Evolutionary conservation across 2,113 vertebrate species (phyloP).

Genomic region (Rhizomys pruinosus): DNA sequence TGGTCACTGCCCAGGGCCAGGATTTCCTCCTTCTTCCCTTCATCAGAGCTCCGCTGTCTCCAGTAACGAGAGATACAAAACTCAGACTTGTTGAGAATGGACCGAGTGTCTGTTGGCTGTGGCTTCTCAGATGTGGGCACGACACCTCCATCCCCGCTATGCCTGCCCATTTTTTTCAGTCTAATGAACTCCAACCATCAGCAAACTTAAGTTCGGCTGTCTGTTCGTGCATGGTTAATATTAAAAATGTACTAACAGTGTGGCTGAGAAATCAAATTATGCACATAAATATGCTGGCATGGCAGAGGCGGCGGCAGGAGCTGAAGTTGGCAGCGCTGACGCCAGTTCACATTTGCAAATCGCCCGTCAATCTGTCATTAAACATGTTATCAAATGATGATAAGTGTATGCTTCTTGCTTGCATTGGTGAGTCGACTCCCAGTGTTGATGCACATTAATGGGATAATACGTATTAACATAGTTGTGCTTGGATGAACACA

Average conservation of each 20-base stretch:
- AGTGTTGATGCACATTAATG: constrained; percentile 96
- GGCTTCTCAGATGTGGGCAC: constrained; percentile 81
- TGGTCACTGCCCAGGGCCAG: constrained; percentile 69
- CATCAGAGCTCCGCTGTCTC: constrained; percentile 74
- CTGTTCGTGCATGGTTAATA: constrained; percentile 92
- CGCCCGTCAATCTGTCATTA: constrained; percentile 99
- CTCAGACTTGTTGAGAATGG: constrained; percentile 74
- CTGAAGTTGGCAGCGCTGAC: constrained; percentile 92
- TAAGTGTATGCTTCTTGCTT: constrained; percentile 94
- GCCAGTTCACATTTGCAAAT: constrained; percentile 96
- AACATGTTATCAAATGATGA: constrained; percentile 99
- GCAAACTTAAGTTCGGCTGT: constrained; percentile 90
- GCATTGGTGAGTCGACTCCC: constrained; percentile 91
- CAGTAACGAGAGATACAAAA: constrained; percentile 73
- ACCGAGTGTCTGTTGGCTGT: constrained; percentile 78
- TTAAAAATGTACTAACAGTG: constrained; percentile 95
- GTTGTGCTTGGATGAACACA: constrained; percentile 95
- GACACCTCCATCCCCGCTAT: constrained; percentile 87
- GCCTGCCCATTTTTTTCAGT: constrained; percentile 91
- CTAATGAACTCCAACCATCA: constrained; percentile 92
- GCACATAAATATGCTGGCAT: constrained; percentile 95
- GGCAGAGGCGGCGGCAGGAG: constrained; percentile 91
- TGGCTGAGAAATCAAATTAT: constrained; percentile 95
- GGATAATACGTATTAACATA: constrained; percentile 96
- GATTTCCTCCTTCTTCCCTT: constrained; percentile 38